Evolutionary conservation across 2,888 invertebrate species (phyloP).

Genomic region (Zele albiditarsus): DNA sequence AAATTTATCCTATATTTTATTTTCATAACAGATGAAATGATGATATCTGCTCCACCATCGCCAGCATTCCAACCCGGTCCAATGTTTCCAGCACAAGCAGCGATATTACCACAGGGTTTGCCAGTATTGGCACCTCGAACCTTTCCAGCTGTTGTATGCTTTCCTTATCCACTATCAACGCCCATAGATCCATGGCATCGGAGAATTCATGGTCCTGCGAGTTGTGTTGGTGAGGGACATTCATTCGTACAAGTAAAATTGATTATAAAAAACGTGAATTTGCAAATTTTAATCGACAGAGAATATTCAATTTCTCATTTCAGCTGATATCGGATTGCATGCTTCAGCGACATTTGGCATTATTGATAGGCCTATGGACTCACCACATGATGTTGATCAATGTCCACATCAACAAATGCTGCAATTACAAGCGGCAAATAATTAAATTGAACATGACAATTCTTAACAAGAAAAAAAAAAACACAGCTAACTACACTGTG

Average conservation of each 20-base stretch:
- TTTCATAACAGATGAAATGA: constrained; percentile 75
- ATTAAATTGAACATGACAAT: constrained; percentile 48
- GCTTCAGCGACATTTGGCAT: constrained; percentile 58
- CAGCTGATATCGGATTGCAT: constrained; percentile 66
- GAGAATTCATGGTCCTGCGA: constrained; percentile 50
- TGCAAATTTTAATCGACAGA: neutral
- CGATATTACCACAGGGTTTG: constrained; percentile 73
- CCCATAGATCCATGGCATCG: constrained; percentile 59
- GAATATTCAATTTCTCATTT: neutral
- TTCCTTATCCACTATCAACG: constrained; percentile 92
- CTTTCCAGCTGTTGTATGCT: constrained; percentile 83
- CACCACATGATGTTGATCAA: constrained; percentile 66
- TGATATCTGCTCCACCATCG: constrained; percentile 76
- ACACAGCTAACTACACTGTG: neutral
- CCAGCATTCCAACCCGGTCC: constrained; percentile 72
- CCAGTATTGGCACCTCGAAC: constrained; percentile 78
- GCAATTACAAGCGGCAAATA: constrained; percentile 65
- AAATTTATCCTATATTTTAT: constrained; percentile 53
- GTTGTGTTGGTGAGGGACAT: constrained; percentile 52
- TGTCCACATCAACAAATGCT: constrained; percentile 61
- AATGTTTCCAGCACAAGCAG: constrained; percentile 75
- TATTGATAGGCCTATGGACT: constrained; percentile 49
- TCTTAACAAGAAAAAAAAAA: neutral
- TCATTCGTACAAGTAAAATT: neutral
- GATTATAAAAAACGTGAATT: neutral